Conservation (phyloP, 2,113 vertebrate species). For the Lota lota region DNA sequence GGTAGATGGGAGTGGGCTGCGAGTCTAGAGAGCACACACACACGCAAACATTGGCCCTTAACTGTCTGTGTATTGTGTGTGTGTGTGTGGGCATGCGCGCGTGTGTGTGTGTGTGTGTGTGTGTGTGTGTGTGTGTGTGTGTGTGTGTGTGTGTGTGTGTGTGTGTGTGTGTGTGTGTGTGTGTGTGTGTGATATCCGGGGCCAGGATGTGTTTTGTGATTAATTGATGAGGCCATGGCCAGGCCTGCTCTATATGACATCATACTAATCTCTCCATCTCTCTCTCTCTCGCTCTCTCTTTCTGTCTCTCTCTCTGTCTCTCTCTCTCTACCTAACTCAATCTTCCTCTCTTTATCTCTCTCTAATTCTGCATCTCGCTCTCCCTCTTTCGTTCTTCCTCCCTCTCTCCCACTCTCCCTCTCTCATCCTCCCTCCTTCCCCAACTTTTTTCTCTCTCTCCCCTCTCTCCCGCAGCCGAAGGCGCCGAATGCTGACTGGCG, state of each 20-base stretch:
- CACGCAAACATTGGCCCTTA: too few relatives aligned
- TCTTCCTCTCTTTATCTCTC: slow-evolving; percentile 21
- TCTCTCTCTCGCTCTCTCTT: slow-evolving; percentile 19
- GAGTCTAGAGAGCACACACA: too few relatives aligned
- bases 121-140: slow-evolving; percentile 6
- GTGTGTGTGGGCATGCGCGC: slow-evolving; percentile 2
- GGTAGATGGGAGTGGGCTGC: too few relatives aligned
- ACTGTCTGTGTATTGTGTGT: slow-evolving; percentile 2
- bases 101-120: background rate
- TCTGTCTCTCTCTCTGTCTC: slow-evolving; percentile 14
- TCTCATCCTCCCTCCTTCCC: background rate
- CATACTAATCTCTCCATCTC: slow-evolving; percentile 57
- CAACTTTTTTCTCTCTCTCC: slow-evolving; percentile 21
- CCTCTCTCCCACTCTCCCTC: slow-evolving; percentile 2
- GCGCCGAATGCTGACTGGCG: slow-evolving; percentile 97
- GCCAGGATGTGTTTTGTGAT: slow-evolving; percentile 62
- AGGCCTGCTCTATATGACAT: slow-evolving; percentile 59
- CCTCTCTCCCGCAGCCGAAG: slow-evolving; percentile 79
- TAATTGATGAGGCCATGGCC: slow-evolving; percentile 72
- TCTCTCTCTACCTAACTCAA: slow-evolving; percentile 22
- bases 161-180: slow-evolving; percentile 2
- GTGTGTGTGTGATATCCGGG: slow-evolving; percentile 56
- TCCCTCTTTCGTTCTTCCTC: slow-evolving; percentile 26
- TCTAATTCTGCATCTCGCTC: background rate
- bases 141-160: slow-evolving; percentile 8